Evolutionary conservation across 1,140 invertebrate species (phyloP), one percentile per base, ranked within the genome.

Genomic region (Cydia splendana): DNA sequence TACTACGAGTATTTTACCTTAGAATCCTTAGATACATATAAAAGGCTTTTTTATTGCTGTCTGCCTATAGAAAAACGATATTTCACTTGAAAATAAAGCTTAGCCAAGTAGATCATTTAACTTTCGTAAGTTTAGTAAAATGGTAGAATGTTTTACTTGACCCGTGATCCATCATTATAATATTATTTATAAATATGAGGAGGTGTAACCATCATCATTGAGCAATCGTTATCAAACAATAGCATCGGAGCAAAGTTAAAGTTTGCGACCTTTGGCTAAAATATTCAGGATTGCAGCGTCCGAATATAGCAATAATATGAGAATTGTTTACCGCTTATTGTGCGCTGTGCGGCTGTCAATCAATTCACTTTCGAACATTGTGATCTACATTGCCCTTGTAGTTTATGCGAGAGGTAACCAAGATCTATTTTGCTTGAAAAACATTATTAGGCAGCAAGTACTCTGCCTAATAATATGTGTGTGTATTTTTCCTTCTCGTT

Each of bases 221-320:
- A 76, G 76, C 81, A 86, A 79, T 83, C 81, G 51, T 86, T 89
- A 91, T 92, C 89, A 84, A 81, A 87, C 87, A 88, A 87, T 90
- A 78, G 82, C 82, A 91, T 91, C 89, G 86, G 87, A 90, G 87
- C 84, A 90, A 87, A 88, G 88, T 88, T 87, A 88, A 85, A 91
- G 85, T 87, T 84, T 87, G 82, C 82, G 86, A 91, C 91, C 91
- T 92, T 92, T 92, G 87, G 77, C 87, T 88, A 85, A 88, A 87
- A 88, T 88, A 87, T 88, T 87, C 85, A 84, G 67, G 81, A 82
- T 91, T 88, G 86, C 87, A 81, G 82, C 57, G 45, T 74, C 65
- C 83, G 85, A 83, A 85, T 91, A 92, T 82, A 82, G 88, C 82
- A 87, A 91, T 91, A 88, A 90, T 90, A 85, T 79, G 81, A 84